Percentiles rank a stretch among this genome's conserved stretches.
These are phyloP conservation scores for Odontophorus gujanensis DNA, from an alignment of 2,113 vertebrate species.

Conservation along the genomic window DNA sequence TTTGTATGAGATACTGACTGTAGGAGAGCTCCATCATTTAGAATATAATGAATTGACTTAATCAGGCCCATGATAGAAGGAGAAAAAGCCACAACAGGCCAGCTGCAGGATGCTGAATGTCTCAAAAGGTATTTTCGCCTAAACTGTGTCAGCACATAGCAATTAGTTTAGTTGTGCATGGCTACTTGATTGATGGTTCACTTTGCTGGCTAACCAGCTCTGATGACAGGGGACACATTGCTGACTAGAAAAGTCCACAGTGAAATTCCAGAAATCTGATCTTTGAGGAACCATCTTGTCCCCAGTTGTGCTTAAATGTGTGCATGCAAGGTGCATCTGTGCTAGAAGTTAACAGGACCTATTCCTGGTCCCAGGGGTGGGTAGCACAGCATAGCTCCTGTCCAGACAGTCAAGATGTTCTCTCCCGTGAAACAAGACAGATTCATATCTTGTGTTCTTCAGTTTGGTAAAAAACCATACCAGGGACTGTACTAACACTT, in stretches of 20 bases:
- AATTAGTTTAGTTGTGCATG: not conserved
- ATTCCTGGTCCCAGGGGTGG: not conserved
- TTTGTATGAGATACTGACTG: not conserved
- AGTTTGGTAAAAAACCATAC: not conserved
- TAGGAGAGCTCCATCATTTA: not conserved
- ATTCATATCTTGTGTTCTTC: not conserved
- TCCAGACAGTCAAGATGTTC: not conserved
- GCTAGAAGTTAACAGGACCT: not conserved
- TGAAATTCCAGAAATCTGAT: not conserved
- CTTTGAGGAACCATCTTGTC: not conserved
- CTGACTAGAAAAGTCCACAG: not conserved
- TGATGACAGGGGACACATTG: not conserved
- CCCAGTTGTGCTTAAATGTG: not conserved
- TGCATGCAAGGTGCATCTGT: not conserved
- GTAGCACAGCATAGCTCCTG: not conserved
- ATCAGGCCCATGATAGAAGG: not conserved
- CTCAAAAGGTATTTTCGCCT: not conserved
- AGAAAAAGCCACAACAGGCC: not conserved
- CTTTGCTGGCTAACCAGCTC: not conserved
- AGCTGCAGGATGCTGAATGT: not conserved
- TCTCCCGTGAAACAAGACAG: not conserved
- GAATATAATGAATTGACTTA: not conserved
- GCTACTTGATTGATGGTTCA: not conserved
- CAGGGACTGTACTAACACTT: not conserved
- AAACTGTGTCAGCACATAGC: not conserved